These are phyloP conservation scores for Pseudoips prasinana DNA, from an alignment of 2,888 invertebrate genomes.

Conservation along the genomic window DNA sequence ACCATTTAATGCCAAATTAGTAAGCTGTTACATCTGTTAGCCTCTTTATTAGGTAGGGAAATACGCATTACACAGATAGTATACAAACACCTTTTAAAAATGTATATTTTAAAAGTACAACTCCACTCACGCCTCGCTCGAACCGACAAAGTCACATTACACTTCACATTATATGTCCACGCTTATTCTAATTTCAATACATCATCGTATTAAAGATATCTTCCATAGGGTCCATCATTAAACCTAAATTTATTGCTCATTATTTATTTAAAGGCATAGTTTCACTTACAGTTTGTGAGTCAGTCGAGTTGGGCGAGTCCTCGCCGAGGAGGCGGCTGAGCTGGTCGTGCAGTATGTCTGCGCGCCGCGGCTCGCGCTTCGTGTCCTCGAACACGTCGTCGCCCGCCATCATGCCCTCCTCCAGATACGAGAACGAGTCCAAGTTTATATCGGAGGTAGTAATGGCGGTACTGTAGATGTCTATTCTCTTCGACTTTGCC, in stretches of 20 bases:
- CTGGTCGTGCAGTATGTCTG: conserved; percentile 56
- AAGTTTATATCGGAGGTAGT: conserved; percentile 77
- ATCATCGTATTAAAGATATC: conserved; percentile 44
- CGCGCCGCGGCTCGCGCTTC: conserved; percentile 47
- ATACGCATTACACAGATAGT: conserved; percentile 33
- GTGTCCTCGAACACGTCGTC: conserved; percentile 62
- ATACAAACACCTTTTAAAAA: conserved; percentile 41
- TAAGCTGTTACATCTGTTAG: conserved; percentile 29
- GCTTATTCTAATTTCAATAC: conserved; percentile 41
- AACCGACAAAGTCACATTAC: conserved; percentile 35
- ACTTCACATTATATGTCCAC: conserved; percentile 53
- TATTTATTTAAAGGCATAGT: conserved; percentile 65
- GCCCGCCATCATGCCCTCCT: conserved; percentile 71
- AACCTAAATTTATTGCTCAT: conserved; percentile 55
- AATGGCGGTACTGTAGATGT: conserved; percentile 79
- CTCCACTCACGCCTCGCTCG: conserved; percentile 32
- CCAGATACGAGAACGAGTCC: conserved; percentile 77
- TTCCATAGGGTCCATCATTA: conserved; percentile 28
- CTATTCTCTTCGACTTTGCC: conserved; percentile 69
- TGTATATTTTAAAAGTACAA: conserved; percentile 39
- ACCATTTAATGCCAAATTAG: too few species aligned
- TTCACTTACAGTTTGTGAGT: conserved; percentile 67
- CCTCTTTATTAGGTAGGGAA: conserved; percentile 37
- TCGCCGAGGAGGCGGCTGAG: conserved; percentile 63
- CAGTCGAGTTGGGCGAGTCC: conserved; percentile 59